A percentile compares a stretch with the other conserved stretches of the same genome.
phyloP scores from a whole-genome alignment of 2,113 vertebrate genomes.

The Hippopotamus amphibius region DNA sequence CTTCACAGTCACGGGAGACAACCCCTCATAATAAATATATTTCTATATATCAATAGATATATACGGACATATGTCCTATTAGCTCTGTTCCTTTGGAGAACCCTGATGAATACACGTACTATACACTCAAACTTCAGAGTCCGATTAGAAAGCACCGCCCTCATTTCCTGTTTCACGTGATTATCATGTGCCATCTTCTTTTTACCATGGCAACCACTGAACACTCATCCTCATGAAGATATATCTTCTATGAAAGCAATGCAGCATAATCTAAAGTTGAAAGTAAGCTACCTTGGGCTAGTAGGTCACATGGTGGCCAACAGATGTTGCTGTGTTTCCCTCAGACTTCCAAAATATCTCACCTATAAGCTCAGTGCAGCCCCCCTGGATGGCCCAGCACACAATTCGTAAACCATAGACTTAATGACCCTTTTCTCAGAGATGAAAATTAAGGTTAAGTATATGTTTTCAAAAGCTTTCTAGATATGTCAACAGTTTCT shows the following conservation, averaged over 20 bases:
- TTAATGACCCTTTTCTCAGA: not conserved
- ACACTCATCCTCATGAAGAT: not conserved
- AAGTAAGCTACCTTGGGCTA: not conserved
- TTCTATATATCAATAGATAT: not conserved
- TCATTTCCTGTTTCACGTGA: not conserved
- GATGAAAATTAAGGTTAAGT: conserved; percentile 33
- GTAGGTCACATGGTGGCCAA: not conserved
- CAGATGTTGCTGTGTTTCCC: not conserved
- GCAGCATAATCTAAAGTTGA: not conserved
- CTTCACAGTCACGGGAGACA: not conserved
- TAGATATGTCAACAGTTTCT: not conserved
- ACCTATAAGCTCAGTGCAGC: not conserved
- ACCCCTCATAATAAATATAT: not conserved
- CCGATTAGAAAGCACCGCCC: not conserved
- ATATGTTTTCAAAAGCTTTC: not conserved
- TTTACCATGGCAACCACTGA: not conserved
- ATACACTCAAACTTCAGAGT: not conserved
- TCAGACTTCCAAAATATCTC: not conserved
- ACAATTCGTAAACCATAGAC: not conserved
- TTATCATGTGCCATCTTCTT: not conserved
- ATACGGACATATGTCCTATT: not conserved
- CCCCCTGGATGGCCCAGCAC: not conserved
- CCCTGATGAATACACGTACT: not conserved
- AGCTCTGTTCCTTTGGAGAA: conserved; percentile 1
- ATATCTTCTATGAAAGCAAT: not conserved